Percentiles rank a stretch among this genome's conserved stretches.
These are phyloP conservation scores for Chaetophractus vellerosus DNA, from an alignment of 2,797 vertebrate genomes.

Conservation along the genomic window DNA sequence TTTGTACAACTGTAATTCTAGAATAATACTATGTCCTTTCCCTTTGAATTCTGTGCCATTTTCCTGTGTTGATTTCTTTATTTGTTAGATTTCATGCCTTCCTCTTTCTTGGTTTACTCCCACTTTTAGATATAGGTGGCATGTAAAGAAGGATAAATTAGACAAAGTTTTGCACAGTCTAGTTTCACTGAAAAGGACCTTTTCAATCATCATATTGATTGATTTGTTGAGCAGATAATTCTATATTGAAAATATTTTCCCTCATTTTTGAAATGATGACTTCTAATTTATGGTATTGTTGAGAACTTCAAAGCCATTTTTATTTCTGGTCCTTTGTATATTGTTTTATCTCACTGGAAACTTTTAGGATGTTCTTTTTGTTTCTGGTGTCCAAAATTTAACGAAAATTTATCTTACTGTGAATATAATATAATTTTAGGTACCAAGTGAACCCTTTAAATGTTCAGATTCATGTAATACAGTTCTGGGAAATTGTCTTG, in stretches of 20 bases:
- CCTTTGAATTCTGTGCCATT: neutral
- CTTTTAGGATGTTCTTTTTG: neutral
- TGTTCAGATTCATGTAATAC: neutral
- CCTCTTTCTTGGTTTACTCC: neutral
- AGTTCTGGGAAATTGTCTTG: neutral
- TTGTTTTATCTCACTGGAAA: neutral
- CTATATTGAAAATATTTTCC: constrained; percentile 9
- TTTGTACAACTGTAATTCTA: neutral
- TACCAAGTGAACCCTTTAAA: neutral
- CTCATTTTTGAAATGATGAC: neutral
- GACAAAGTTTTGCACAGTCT: neutral
- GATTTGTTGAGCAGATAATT: neutral
- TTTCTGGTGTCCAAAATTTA: neutral
- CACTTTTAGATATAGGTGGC: neutral
- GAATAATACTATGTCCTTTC: neutral
- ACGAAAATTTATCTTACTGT: neutral
- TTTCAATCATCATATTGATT: neutral
- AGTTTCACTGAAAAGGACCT: neutral
- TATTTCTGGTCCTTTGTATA: neutral
- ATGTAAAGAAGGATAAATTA: neutral
- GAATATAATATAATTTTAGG: neutral
- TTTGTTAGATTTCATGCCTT: neutral
- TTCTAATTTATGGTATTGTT: neutral
- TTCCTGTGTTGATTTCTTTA: neutral
- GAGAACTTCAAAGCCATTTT: constrained; percentile 28